Percentiles rank a stretch among this genome's conserved stretches.
Evolutionary conservation across 1,140 invertebrate species (phyloP).

Genomic region (Glossosoma conforme): DNA sequence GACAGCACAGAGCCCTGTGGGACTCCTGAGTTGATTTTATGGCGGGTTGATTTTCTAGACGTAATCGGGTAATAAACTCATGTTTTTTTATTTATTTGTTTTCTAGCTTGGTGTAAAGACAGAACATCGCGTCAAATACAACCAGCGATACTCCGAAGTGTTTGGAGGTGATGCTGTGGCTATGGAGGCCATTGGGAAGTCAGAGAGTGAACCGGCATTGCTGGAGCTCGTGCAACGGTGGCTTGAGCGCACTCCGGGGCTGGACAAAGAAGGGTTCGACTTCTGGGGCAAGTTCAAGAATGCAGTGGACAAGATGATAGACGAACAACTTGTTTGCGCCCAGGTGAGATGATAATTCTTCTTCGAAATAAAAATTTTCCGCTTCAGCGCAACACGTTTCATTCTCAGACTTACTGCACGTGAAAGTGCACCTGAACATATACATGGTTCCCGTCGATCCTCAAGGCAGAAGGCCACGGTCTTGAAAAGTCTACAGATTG

Average conservation of each 20-base stretch:
- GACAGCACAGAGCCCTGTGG: no score
- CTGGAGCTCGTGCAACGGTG: constrained; percentile 82
- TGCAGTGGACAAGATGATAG: constrained; percentile 70
- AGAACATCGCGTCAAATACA: constrained; percentile 87
- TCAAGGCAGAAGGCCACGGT: no score
- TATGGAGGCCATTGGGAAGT: constrained; percentile 66
- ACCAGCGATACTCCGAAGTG: constrained; percentile 84
- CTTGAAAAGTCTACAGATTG: no score
- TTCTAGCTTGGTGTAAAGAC: constrained; percentile 75
- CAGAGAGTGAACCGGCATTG: constrained; percentile 80
- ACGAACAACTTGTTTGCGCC: constrained; percentile 59
- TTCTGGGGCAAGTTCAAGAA: constrained; percentile 89
- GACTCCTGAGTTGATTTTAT: no score
- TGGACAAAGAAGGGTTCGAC: constrained; percentile 78
- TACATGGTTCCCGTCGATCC: no score
- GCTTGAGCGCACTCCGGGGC: constrained; percentile 90
- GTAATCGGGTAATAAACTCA: not conserved
- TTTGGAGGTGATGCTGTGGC: constrained; percentile 76
- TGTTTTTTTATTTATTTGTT: not conserved
- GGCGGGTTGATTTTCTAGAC: not conserved
- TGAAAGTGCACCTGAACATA: no score
- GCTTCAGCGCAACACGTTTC: no score
- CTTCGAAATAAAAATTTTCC: no score
- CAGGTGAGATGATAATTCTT: constrained; percentile 42
- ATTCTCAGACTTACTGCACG: no score